Evolutionary conservation across 2,113 vertebrate species (phyloP).

Genomic region (Brachyistius frenatus): DNA sequence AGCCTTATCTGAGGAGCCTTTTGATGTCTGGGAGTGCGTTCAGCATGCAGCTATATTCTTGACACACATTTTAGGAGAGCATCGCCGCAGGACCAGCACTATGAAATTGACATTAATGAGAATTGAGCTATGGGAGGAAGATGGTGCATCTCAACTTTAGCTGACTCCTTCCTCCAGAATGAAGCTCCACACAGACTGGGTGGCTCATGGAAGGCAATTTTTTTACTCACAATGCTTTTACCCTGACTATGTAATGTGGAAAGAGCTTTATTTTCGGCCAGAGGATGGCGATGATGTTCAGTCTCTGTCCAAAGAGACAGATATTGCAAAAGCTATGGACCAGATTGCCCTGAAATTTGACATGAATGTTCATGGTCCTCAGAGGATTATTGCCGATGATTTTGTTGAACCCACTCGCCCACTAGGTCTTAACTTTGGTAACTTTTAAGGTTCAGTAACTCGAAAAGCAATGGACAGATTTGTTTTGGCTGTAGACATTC

Average conservation of each 20-base stretch:
- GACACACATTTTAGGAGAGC: constrained; percentile 64
- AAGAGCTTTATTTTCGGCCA: neutral
- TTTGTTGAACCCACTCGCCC: no score
- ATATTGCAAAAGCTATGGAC: neutral
- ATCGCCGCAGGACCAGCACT: constrained; percentile 66
- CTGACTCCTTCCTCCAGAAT: constrained; percentile 65
- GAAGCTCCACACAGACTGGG: constrained; percentile 46
- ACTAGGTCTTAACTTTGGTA: no score
- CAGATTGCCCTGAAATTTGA: no score
- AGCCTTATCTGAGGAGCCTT: constrained; percentile 72
- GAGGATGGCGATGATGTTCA: constrained; percentile 4
- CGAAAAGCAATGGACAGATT: no score
- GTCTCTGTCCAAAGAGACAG: neutral
- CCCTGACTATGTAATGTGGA: neutral
- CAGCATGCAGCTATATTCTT: constrained; percentile 70
- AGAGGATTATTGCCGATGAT: no score
- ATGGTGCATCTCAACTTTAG: constrained; percentile 65
- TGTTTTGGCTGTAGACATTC: no score
- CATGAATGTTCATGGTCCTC: no score
- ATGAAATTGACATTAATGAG: constrained; percentile 86
- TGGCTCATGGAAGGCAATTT: constrained; percentile 39
- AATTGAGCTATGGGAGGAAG: constrained; percentile 64
- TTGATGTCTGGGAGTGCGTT: constrained; percentile 81
- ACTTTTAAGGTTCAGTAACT: no score
- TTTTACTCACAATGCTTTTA: constrained; percentile 28